These are phyloP conservation scores for Plemyria rubiginata DNA, from an alignment of 2,888 invertebrate species.

Conservation along the genomic window DNA sequence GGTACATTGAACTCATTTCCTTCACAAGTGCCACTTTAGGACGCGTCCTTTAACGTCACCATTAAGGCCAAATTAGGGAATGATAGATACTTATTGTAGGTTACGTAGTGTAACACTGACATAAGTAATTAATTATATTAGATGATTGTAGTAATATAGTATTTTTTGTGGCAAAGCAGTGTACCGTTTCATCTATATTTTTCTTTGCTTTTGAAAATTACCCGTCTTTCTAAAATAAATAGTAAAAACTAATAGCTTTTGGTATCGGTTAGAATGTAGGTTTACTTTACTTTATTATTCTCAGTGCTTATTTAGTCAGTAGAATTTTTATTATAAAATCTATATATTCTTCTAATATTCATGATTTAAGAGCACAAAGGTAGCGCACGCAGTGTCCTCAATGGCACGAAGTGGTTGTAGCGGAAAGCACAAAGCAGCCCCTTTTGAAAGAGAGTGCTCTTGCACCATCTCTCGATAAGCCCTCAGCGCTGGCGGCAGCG, in stretches of 20 bases:
- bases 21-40: slow-evolving; percentile 56
- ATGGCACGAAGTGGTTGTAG: slow-evolving; percentile 66
- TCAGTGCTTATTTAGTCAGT: no score
- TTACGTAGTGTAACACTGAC: slow-evolving; percentile 50
- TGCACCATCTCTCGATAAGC: slow-evolving; percentile 73
- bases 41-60: slow-evolving; percentile 62
- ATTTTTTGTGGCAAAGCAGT: no score
- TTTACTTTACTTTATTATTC: no score
- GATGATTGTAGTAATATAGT: slow-evolving; percentile 45
- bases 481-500: slow-evolving; percentile 46
- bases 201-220: no score
- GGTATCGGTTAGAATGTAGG: no score
- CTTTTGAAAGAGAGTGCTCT: slow-evolving; percentile 71
- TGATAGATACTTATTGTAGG: slow-evolving; percentile 50
- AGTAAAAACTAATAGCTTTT: no score
- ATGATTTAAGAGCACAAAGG: slow-evolving; percentile 10
- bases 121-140: slow-evolving; percentile 49
- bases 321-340: no score
- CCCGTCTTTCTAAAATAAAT: no score
- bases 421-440: slow-evolving; percentile 74
- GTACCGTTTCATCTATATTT: background rate
- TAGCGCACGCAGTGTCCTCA: slow-evolving; percentile 51
- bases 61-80: slow-evolving; percentile 64
- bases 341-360: no score
- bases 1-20: slow-evolving; percentile 78